Base-by-base conservation (phyloP, 2,888 invertebrate species). In the Troides helena region DNA sequence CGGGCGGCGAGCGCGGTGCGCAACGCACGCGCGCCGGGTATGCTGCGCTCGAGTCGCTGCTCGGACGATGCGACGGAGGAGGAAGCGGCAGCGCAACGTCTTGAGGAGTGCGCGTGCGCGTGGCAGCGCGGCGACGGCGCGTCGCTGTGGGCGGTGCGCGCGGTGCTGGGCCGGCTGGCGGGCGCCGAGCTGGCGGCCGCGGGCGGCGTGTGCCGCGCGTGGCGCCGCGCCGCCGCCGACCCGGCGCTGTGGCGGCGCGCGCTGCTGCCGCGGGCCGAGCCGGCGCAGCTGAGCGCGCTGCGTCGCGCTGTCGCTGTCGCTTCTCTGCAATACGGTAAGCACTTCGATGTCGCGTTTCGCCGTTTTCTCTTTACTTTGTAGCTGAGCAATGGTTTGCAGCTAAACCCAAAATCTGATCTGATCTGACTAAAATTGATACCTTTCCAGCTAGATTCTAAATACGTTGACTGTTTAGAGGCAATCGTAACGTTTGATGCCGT, bases 231-330 rank as follows among this genome's bases (percentile, higher is more conserved):
- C 70, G 85, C 87, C 70, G 75, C 73, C 67, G 80, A 74, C 60
- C 79, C 76, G 23, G 68, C 77, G 72, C 81, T 83, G 56, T 88
- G 88, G 88, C 85, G 87, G 60, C 81, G 77, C 23, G 77, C 78
- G 75, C 77, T 85, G 72, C 73, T 59, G 50, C 73, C 70, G 50
- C 70, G 58, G 72, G 73, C 74, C 43, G 10, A 69, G 36, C 69
- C 76, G 23, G 59, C 43, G 64, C 58, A 62, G 10, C 60, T 75
- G 64, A 72, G 75, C 62, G 72, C 74, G 1, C 72, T 77, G 64
- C 66, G 65, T 67, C 60, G 60, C 65, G 65, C 72, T 68, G 62
- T 68, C 69, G 39, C 46, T 43, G 71, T 56, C 62, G 25, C 69
- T 65, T 56, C 66, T 62, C 10, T 71, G 63, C 50, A 64, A 46